phyloP scores from a whole-genome alignment of 2,797 vertebrate species.

The Vultur gryphus region DNA sequence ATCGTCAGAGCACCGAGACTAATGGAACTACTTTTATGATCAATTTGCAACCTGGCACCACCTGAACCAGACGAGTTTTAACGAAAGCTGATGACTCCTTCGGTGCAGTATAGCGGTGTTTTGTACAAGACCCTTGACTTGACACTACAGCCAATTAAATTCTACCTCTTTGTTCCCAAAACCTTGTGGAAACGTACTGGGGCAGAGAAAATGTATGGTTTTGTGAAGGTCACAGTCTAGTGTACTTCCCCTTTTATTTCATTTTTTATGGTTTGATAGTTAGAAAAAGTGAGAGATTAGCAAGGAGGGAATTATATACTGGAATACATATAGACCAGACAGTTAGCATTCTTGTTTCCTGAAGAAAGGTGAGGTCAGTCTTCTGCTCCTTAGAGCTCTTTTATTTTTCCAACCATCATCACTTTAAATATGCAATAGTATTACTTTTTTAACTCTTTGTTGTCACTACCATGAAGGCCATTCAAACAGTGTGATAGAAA shows the following conservation, averaged over 20 bases:
- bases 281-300: neutral
- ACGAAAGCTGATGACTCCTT: neutral
- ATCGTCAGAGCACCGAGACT: neutral
- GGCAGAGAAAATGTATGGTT: neutral
- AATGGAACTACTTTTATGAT: conserved; percentile 6
- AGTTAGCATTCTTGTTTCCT: neutral
- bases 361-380: neutral
- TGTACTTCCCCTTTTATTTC: neutral
- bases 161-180: neutral
- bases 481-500: neutral
- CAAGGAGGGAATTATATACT: neutral
- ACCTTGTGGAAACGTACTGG: neutral
- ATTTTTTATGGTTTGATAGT: neutral
- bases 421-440: neutral
- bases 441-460: neutral
- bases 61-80: neutral
- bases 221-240: neutral
- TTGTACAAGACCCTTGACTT: neutral
- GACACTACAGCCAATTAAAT: neutral
- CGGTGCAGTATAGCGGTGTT: neutral
- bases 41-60: neutral
- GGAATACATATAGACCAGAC: neutral
- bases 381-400: neutral
- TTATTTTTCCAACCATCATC: neutral
- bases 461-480: neutral